Evolutionary conservation across 2,888 invertebrate genomes (phyloP), one percentile per base, ranked within the genome.

Genomic region (Trachelus stipa): DNA sequence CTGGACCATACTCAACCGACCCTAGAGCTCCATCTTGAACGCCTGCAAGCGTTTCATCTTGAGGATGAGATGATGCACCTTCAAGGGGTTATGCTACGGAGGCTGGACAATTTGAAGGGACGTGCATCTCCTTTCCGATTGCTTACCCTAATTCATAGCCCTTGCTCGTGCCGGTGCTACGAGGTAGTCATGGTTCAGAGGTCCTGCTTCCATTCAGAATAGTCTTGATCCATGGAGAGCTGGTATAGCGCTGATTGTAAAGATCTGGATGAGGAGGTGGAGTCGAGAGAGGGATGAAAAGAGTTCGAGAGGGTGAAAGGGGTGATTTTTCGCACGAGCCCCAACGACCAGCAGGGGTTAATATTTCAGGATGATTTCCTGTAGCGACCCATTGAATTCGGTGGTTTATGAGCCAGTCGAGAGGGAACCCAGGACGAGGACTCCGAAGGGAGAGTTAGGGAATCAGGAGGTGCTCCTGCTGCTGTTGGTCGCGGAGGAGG

Each of bases 91-190:
- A 87, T 88, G 40, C 86, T 82, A 85, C 79, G 76, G 84, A 89
- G 88, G 90, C 90, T 87, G 87, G 87, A 89, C 88, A 90, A 90
- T 90, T 90, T 87, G 85, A 82, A 81, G 84, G 85, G 85, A 83
- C 82, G 81, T 84, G 84, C 81, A 82, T 84, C 83, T 85, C 84
- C 83, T 88, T 87, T 89, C 89, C 90, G 88, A 91, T 91, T 91
- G 87, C 89, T 88, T 88, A 90, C 89, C 89, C 90, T 90, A 89
- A 91, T 91, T 91, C 87, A 86, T 86, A 83, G 12, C 71, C 11
- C 87, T 82, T 79, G 83, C 81, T 81, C 81, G 80, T 79, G 81
- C 81, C 80, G 76, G 82, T 9, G 80, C 83, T 83, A 85, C 86
- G 86, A 86, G 86, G 85, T 83, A 81, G 71, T n/a, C 71, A 9